These are phyloP conservation scores for Biston stratarius DNA, from an alignment of 2,888 invertebrate genomes.

Conservation along the genomic window DNA sequence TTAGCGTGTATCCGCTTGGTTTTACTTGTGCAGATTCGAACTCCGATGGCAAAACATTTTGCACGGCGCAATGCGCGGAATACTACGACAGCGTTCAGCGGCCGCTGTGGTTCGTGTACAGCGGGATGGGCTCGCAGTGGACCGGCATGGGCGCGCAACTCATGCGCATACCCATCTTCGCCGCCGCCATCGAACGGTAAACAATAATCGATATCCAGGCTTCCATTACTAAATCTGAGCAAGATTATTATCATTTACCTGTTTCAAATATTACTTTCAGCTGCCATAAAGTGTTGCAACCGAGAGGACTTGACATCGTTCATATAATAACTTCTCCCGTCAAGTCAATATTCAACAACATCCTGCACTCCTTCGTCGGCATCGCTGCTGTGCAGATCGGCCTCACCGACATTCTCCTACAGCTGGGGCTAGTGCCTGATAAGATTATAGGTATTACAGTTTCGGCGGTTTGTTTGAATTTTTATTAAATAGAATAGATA, in stretches of 20 bases:
- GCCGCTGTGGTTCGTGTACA: conserved; percentile 90
- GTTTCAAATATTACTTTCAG: conserved; percentile 17
- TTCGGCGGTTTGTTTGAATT: background rate
- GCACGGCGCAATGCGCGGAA: conserved; percentile 17
- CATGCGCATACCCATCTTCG: conserved; percentile 88
- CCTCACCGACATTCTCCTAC: conserved; percentile 73
- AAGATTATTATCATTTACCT: background rate
- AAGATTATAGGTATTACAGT: conserved; percentile 75
- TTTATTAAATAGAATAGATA: too few relatives aligned
- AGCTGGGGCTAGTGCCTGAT: conserved; percentile 43
- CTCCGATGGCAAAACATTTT: background rate
- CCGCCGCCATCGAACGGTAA: conserved; percentile 78
- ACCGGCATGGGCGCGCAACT: conserved; percentile 88
- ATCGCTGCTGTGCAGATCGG: conserved; percentile 91
- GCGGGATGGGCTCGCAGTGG: conserved; percentile 91
- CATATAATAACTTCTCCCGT: conserved; percentile 38
- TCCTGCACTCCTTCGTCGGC: conserved; percentile 82
- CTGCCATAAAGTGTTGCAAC: conserved; percentile 30
- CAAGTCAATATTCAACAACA: conserved; percentile 44
- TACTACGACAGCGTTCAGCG: conserved; percentile 65
- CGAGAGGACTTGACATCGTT: conserved; percentile 36
- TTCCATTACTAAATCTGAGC: background rate
- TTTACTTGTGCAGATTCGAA: background rate
- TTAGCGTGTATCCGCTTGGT: too few relatives aligned
- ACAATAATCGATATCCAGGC: background rate